Evolutionary conservation across 2,797 vertebrate species (phyloP).

Genomic region (Tragopan temminckii): DNA sequence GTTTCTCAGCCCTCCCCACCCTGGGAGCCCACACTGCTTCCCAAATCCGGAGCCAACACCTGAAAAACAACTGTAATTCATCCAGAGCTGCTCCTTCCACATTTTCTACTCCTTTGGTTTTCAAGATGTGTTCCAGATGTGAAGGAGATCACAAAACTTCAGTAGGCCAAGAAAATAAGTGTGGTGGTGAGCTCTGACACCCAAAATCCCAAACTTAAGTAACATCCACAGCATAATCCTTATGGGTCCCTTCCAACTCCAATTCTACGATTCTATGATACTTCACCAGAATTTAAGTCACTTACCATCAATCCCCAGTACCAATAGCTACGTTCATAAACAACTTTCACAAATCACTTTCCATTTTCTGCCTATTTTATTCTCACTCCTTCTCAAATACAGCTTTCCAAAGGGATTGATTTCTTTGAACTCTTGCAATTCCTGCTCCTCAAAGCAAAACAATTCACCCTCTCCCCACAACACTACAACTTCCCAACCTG

Average conservation of each 20-base stretch:
- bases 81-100: constrained; percentile 1
- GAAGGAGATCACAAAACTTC: background rate
- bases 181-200: background rate
- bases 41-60: constrained; percentile 31
- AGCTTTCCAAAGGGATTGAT: background rate
- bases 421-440: background rate
- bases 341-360: background rate
- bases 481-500: rapidly evolving
- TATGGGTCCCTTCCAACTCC: no score
- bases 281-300: background rate
- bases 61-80: constrained; percentile 46
- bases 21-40: background rate
- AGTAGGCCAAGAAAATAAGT: background rate
- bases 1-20: background rate
- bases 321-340: rapidly evolving
- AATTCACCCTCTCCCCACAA: background rate
- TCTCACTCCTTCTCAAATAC: background rate
- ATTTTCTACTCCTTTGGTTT: background rate
- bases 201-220: background rate
- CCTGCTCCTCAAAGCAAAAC: background rate
- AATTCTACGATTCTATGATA: background rate
- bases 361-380: background rate
- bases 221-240: background rate
- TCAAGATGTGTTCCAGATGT: constrained; percentile 49
- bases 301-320: background rate